phyloP scores from a whole-genome alignment of 2,888 invertebrate species.

The Brachynemurus nebulosus region DNA sequence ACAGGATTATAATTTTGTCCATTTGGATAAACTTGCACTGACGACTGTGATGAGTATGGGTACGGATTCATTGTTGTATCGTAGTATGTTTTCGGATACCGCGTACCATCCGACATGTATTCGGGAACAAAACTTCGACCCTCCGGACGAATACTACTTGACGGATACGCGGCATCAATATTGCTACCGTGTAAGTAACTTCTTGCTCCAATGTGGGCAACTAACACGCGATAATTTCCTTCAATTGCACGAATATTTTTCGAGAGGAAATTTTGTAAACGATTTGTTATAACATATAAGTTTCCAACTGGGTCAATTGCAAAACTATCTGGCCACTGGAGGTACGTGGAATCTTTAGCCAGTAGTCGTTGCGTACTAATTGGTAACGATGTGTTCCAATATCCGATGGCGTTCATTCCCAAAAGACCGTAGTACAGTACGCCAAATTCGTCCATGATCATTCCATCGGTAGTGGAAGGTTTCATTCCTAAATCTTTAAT shows the following conservation, averaged over 20 bases:
- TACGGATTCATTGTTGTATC: too few relatives aligned
- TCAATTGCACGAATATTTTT: slow-evolving; percentile 41
- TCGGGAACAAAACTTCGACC: too few relatives aligned
- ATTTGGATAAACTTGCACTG: too few relatives aligned
- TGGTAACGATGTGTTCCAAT: slow-evolving; percentile 49
- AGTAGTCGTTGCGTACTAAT: slow-evolving; percentile 43
- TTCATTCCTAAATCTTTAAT: slow-evolving; percentile 48
- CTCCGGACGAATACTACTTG: too few relatives aligned
- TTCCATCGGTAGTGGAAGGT: slow-evolving; percentile 55
- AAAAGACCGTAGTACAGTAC: slow-evolving; percentile 55
- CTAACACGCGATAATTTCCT: slow-evolving; percentile 53
- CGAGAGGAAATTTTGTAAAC: slow-evolving; percentile 49
- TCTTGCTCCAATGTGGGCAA: slow-evolving; percentile 42
- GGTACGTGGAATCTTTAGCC: slow-evolving; percentile 47
- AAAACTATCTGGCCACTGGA: slow-evolving; percentile 63
- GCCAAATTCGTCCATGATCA: slow-evolving; percentile 59
- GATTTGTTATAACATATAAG: slow-evolving; percentile 52
- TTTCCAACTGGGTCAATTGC: slow-evolving; percentile 50
- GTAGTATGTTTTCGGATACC: too few relatives aligned
- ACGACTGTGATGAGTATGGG: too few relatives aligned
- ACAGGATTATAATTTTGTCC: too few relatives aligned
- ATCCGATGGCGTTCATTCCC: slow-evolving; percentile 51
- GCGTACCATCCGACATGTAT: too few relatives aligned
- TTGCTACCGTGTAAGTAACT: slow-evolving; percentile 50
- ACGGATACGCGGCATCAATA: too few relatives aligned